Percentiles rank a stretch among this genome's conserved stretches.
These are phyloP conservation scores for Episyrphus balteatus DNA, from an alignment of 1,140 invertebrate species.

Conservation along the genomic window DNA sequence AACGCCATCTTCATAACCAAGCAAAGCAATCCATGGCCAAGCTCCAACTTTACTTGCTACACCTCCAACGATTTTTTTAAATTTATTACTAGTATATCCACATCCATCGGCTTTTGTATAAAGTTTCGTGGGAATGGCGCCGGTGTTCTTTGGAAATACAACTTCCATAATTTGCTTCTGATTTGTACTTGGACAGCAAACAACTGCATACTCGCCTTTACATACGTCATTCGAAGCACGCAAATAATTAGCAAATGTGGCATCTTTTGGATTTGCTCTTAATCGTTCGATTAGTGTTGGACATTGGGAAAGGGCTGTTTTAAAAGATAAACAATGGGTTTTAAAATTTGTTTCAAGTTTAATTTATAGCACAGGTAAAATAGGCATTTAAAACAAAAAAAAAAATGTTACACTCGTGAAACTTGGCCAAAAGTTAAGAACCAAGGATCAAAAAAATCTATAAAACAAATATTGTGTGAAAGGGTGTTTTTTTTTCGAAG, in stretches of 20 bases:
- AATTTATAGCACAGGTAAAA: too few relatives aligned
- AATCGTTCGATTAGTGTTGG: constrained; percentile 15
- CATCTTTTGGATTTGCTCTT: constrained; percentile 11
- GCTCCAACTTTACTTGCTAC: constrained; percentile 30
- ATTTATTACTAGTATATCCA: constrained; percentile 23
- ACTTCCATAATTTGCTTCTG: background rate
- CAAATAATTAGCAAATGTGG: constrained; percentile 16
- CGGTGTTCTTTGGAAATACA: background rate
- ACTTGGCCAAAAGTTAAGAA: too few relatives aligned
- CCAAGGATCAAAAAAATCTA: too few relatives aligned
- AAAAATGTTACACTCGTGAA: too few relatives aligned
- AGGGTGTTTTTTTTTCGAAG: too few relatives aligned
- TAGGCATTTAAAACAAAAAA: too few relatives aligned
- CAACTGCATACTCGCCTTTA: constrained; percentile 8
- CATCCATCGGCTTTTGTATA: constrained; percentile 29
- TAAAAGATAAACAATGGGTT: too few relatives aligned
- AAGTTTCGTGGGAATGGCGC: constrained; percentile 19
- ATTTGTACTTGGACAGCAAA: constrained; percentile 20
- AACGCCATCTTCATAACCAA: constrained; percentile 26
- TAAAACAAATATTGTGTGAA: too few relatives aligned
- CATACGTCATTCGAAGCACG: constrained; percentile 22
- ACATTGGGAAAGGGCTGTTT: constrained; percentile 19
- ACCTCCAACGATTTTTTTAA: constrained; percentile 37
- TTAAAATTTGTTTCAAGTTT: too few relatives aligned
- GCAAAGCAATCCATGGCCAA: constrained; percentile 31